Evolutionary conservation across 2,888 invertebrate species (phyloP), one percentile per base, ranked within the genome.

Genomic region (Eueremaeus valkanovi): DNA sequence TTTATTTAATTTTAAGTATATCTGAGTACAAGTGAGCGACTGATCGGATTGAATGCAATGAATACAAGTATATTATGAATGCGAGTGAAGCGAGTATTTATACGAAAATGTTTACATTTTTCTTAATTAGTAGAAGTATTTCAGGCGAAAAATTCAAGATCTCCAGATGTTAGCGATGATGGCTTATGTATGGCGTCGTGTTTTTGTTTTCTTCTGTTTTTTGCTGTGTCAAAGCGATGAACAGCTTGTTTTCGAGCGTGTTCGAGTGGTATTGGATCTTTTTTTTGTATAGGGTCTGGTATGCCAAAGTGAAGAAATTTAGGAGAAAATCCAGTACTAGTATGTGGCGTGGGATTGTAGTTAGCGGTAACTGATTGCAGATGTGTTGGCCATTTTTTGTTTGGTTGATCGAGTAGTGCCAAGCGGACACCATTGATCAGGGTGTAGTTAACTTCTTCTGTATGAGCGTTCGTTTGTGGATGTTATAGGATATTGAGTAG

Each of bases 301-400:
- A 16, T 27, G 16, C 73, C 74, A 29, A 66, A 66, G 18, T 45
- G 45, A 1, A 74, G 45, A 31, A 66, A 74, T 40, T 16, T n/a
- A 6, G 74, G 74, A 29, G 66, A 29, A 31, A 40, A 74, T 13
- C 66, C 45, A 11, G 74, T 74, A 8, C 42, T 21, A 9, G 61
- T 40, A 13, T 74, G 74, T 11, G 66, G 63, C 2, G 74, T 74
- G 1, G 21, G 3, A 33, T 74, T 74, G 29, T 74, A 66, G 11
- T 33, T 21, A 27, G 18, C 18, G 9, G 27, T 33, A 5, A 74
- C 42, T 11, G 18, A 11, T 16, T 11, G 3, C 11, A 74, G 16
- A 11, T 6, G 66, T 2, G 42, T 74, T 8, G 63, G 33, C 74
- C 74, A 74, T 16, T 31, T 27, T 3, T 16, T 9, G 1, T 74